Evolutionary conservation across 2,888 invertebrate genomes (phyloP), one percentile per base, ranked within the genome.

Genomic region (Zhuqinia jingwanae): DNA sequence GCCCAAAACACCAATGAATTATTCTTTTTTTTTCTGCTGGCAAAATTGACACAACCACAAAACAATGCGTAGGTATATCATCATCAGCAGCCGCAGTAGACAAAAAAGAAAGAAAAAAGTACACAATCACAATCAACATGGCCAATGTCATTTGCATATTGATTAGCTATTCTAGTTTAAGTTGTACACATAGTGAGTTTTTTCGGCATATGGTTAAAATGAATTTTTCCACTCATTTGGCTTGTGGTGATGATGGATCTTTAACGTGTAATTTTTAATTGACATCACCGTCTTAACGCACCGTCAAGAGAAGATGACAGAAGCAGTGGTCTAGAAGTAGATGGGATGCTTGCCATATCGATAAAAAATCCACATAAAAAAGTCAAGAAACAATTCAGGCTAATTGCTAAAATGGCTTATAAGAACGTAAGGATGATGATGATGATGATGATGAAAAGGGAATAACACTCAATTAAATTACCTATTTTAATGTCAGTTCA

Each of bases 401-500:
- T 76, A 76, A 76, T 76, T 76, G 75, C 56, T 56, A 56, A 76
- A 56, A 76, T 56, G 75, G 22, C 25, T 70, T 45, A 70, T 70
- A 25, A 45, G 50, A 45, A 68, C 2, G 68, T 45, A 68, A 45
- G 70, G 45, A 47, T 47, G 70, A 47, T 70, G 60, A 30, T n/a
- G 20, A 10, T 56, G 63, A 63, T 60, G 27, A 30, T 8, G 36
- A 76, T 53, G 15, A 45, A 25, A 27, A 15, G n/a, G 70, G 27
- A 50, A 53, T 50, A 25, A 15, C 10, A 20, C 15, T 45, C 70
- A 80, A 79, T 53, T 80, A 68, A 68, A 80, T 68, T 47, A 70
- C 70, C 70, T 17, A 70, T 70, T 80, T 80, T 36, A n/a, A 45
- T 81, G 81, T 73, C 68, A 68, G 70, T 58, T 58, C 20, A 50